phyloP scores from a whole-genome alignment of 2,113 vertebrate species.

The Brienomyrus longianalis region DNA sequence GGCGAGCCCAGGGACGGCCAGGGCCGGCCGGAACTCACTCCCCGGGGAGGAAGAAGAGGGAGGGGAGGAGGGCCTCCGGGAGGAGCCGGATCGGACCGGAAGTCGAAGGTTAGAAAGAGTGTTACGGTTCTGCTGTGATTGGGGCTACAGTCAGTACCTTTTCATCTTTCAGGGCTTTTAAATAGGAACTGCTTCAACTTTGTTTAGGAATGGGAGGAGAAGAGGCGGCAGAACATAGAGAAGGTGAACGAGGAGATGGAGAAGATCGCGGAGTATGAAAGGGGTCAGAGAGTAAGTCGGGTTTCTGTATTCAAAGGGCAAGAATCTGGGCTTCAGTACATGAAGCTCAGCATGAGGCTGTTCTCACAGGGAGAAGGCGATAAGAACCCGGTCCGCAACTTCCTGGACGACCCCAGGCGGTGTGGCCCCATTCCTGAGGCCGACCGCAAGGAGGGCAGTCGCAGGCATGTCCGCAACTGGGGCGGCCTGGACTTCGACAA shows the following conservation, averaged over 20 bases:
- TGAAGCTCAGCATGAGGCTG: not conserved
- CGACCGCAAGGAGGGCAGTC: constrained; percentile 79
- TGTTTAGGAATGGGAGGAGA: constrained; percentile 83
- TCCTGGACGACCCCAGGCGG: constrained; percentile 81
- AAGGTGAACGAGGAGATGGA: constrained; percentile 93
- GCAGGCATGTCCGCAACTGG: constrained; percentile 83
- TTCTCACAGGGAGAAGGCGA: constrained; percentile 62
- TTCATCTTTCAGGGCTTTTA: not conserved
- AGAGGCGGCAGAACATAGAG: constrained; percentile 81
- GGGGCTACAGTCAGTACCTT: not conserved
- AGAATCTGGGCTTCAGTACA: not conserved
- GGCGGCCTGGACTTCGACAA: constrained; percentile 85
- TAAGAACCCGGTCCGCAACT: constrained; percentile 76
- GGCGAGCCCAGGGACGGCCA: constrained; percentile 37
- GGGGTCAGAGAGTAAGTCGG: constrained; percentile 67
- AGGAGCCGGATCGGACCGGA: constrained; percentile 50
- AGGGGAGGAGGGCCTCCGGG: constrained; percentile 13
- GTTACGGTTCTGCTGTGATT: not conserved
- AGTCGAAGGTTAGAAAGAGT: constrained; percentile 52
- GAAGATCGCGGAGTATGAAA: constrained; percentile 80
- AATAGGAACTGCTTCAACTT: not conserved
- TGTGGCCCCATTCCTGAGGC: constrained; percentile 57
- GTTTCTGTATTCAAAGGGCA: not conserved
- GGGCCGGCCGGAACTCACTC: constrained; percentile 29
- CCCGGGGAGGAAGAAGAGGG: constrained; percentile 32